Evolutionary conservation across 2,113 vertebrate species (phyloP).

Genomic region (Lamprologus lemairii): DNA sequence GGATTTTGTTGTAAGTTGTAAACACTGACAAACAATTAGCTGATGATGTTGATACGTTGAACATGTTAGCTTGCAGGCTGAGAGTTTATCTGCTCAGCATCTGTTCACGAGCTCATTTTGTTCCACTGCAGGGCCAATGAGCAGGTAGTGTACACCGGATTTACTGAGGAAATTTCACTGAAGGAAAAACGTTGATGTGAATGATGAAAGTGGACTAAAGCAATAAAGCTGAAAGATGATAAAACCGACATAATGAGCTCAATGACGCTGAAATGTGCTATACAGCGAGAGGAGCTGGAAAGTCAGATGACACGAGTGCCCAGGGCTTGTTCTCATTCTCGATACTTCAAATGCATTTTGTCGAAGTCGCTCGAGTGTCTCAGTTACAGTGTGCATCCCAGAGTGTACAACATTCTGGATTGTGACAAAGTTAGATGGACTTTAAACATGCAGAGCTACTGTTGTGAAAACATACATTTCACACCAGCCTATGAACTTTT

Average conservation of each 20-base stretch:
- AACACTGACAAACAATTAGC: not conserved
- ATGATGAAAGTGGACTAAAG: not conserved
- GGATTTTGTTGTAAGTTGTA: not conserved
- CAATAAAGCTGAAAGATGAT: not conserved
- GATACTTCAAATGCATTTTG: not conserved
- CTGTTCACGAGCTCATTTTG: not conserved
- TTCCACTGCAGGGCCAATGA: not conserved
- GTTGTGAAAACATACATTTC: not conserved
- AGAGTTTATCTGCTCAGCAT: not conserved
- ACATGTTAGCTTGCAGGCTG: not conserved
- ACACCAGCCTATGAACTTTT: not conserved
- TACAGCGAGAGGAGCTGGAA: too few relatives aligned
- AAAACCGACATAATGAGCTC: not conserved
- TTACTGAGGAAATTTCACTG: not conserved
- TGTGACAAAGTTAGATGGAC: not conserved
- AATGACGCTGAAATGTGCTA: not conserved
- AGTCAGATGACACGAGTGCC: not conserved
- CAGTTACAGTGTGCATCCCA: not conserved
- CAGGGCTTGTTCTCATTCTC: not conserved
- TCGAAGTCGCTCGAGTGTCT: not conserved
- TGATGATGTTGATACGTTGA: not conserved
- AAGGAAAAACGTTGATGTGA: not conserved
- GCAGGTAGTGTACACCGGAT: not conserved
- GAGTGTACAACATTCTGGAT: not conserved
- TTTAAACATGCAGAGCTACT: not conserved